phyloP scores from a whole-genome alignment of 2,888 invertebrate genomes.

The Dromius quadrimaculatus region DNA sequence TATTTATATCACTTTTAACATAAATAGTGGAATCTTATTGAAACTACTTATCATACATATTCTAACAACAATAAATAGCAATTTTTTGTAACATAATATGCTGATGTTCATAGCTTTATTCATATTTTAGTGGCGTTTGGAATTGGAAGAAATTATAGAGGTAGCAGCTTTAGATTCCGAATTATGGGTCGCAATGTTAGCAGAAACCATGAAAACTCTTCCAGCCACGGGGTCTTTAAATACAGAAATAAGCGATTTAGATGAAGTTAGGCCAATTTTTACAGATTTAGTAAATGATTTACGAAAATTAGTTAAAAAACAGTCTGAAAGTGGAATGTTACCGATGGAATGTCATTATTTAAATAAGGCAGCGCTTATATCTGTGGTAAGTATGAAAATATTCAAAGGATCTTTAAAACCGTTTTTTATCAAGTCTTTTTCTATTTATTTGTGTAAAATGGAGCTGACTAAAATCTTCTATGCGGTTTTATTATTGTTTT shows the following conservation, averaged over 20 bases:
- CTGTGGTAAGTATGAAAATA: conserved; percentile 84
- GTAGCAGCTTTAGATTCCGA: conserved; percentile 94
- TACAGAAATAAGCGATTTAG: conserved; percentile 88
- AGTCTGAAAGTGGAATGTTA: conserved; percentile 86
- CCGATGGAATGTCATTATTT: conserved; percentile 97
- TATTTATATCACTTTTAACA: too few species aligned
- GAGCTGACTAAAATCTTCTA: too few species aligned
- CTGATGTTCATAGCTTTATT: too few species aligned
- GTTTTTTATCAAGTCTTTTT: neutral
- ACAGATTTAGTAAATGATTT: conserved; percentile 90
- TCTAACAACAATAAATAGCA: too few species aligned
- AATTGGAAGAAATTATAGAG: conserved; percentile 94
- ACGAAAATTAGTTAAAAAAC: conserved; percentile 83
- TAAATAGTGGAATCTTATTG: too few species aligned
- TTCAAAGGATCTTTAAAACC: too few species aligned
- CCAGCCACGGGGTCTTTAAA: conserved; percentile 91
- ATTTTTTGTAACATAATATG: too few species aligned
- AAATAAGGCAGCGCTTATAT: conserved; percentile 91
- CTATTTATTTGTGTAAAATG: neutral
- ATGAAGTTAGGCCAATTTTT: conserved; percentile 90
- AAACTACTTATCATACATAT: too few species aligned
- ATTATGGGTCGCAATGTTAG: conserved; percentile 97
- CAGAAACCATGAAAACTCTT: conserved; percentile 94
- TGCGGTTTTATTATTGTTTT: too few species aligned
- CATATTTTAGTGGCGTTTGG: conserved; percentile 90